Conservation (phyloP, 2,888 invertebrate species). For the Cryptocheilus praepositus region DNA sequence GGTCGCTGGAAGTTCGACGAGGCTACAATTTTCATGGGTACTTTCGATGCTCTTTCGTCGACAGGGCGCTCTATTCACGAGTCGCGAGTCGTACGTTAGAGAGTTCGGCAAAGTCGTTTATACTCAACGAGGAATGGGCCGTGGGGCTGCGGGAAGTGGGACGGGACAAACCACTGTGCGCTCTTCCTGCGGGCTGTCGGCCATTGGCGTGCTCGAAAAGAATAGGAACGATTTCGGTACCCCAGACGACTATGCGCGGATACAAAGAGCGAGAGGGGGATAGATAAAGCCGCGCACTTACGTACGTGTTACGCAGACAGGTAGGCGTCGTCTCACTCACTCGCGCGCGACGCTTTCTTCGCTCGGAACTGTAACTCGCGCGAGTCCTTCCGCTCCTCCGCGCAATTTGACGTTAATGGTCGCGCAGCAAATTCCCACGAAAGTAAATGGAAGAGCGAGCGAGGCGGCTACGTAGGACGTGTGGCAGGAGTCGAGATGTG, state of each 20-base stretch:
- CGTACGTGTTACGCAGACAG: not conserved
- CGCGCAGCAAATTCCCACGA: slow-evolving; percentile 41
- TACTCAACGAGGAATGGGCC: slow-evolving; percentile 30
- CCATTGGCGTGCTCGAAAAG: slow-evolving; percentile 46
- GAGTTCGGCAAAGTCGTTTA: slow-evolving; percentile 55
- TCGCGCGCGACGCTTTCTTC: slow-evolving; percentile 39
- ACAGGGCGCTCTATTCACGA: slow-evolving; percentile 47
- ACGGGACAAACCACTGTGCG: slow-evolving; percentile 26
- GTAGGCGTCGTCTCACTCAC: not conserved
- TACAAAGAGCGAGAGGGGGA: slow-evolving; percentile 34
- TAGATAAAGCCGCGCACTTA: slow-evolving; percentile 46
- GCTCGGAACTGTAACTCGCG: slow-evolving; percentile 39
- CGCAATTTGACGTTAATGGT: slow-evolving; percentile 52
- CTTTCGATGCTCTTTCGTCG: slow-evolving; percentile 34
- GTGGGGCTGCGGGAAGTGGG: not conserved
- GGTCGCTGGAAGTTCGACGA: slow-evolving; percentile 37
- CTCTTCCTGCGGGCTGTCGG: slow-evolving; percentile 38
- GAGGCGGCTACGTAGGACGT: slow-evolving; percentile 22
- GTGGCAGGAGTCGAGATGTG: slow-evolving; percentile 7
- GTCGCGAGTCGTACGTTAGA: slow-evolving; percentile 48
- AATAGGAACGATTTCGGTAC: slow-evolving; percentile 50
- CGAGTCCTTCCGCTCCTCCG: slow-evolving; percentile 36
- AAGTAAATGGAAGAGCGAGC: slow-evolving; percentile 23
- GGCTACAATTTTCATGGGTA: slow-evolving; percentile 50
- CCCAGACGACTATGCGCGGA: slow-evolving; percentile 25